Evolutionary conservation across 2,888 invertebrate genomes (phyloP).

Genomic region (Heliconius ismenius): DNA sequence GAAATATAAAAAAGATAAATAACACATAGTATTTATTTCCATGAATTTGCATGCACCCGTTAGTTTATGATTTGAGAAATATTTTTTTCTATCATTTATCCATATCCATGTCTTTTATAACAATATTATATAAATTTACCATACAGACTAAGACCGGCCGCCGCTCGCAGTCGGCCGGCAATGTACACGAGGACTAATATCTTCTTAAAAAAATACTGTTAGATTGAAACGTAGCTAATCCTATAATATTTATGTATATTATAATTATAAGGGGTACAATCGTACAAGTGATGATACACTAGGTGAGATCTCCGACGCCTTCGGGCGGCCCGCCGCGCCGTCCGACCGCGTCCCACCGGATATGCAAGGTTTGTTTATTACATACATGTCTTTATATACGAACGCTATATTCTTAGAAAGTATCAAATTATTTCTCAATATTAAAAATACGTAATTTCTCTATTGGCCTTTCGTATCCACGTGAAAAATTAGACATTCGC

Average conservation of each 20-base stretch:
- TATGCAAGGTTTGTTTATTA: constrained; percentile 77
- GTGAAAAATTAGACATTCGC: constrained; percentile 80
- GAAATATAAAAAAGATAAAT: constrained; percentile 82
- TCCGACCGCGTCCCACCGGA: constrained; percentile 77
- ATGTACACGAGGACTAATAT: constrained; percentile 82
- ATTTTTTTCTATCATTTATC: constrained; percentile 74
- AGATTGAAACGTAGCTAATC: constrained; percentile 81
- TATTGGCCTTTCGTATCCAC: constrained; percentile 78
- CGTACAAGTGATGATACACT: constrained; percentile 78
- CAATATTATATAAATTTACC: constrained; percentile 77
- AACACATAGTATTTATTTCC: constrained; percentile 77
- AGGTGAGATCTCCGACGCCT: constrained; percentile 80
- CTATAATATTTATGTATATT: constrained; percentile 76
- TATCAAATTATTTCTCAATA: constrained; percentile 80
- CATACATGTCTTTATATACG: constrained; percentile 61
- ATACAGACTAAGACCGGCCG: constrained; percentile 75
- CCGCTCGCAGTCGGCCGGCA: constrained; percentile 69
- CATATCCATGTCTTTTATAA: constrained; percentile 78
- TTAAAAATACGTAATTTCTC: constrained; percentile 82
- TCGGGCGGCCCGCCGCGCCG: constrained; percentile 74
- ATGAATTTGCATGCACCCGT: constrained; percentile 81
- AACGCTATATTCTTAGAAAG: constrained; percentile 69
- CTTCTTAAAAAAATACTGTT: constrained; percentile 83
- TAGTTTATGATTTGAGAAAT: constrained; percentile 80
- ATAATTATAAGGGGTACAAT: constrained; percentile 77